Evolutionary conservation across 1,140 invertebrate genomes (phyloP).

Genomic region (Uloborus diversus): DNA sequence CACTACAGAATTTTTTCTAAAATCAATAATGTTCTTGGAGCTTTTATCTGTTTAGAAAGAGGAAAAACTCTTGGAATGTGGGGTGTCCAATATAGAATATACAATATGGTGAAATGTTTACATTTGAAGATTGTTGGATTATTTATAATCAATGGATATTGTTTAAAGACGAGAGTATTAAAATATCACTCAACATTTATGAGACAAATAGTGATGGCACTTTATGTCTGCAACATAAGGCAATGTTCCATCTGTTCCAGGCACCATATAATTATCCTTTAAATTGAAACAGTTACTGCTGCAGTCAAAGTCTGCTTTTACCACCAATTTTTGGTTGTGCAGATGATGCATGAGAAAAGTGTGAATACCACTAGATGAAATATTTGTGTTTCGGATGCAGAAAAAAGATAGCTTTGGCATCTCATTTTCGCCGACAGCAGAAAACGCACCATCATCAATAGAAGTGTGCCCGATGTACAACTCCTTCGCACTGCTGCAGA

Average conservation of each 20-base stretch:
- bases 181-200: no score
- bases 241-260: background rate
- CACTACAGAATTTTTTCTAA: no score
- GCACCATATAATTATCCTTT: background rate
- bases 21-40: no score
- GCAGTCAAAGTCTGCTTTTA: background rate
- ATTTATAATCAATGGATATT: no score
- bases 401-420: background rate
- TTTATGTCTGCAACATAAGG: background rate
- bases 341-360: slow-evolving; percentile 8
- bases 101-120: no score
- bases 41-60: no score
- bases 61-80: no score
- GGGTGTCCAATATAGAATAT: no score
- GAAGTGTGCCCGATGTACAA: slow-evolving; percentile 24
- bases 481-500: slow-evolving; percentile 24
- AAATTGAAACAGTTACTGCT: background rate
- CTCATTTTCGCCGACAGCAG: background rate
- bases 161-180: no score
- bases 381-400: slow-evolving; percentile 9
- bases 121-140: no score
- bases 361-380: slow-evolving; percentile 17
- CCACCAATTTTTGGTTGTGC: background rate
- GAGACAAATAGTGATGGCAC: slow-evolving; percentile 11
- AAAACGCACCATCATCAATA: background rate